phyloP scores from a whole-genome alignment of 2,888 invertebrate species.

The Ochropleura leucogaster region DNA sequence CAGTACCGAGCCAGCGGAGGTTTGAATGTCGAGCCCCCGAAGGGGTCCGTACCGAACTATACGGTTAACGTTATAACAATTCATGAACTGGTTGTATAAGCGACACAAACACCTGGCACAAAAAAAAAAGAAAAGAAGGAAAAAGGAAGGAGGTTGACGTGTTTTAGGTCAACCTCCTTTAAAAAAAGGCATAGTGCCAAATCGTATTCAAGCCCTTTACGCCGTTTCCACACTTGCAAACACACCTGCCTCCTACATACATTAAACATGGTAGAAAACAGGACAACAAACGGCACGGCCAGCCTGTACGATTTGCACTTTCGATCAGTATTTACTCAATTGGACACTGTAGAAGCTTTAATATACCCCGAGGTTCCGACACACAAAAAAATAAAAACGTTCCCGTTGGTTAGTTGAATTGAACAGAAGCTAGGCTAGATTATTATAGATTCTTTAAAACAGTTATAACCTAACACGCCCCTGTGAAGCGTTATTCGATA shows the following conservation, averaged over 20 bases:
- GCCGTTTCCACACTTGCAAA: slow-evolving; percentile 38
- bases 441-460: not conserved
- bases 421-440: not conserved
- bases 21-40: too few species aligned
- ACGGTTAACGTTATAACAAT: too few species aligned
- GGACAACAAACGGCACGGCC: slow-evolving; percentile 15
- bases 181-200: slow-evolving; percentile 42
- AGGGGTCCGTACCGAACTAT: too few species aligned
- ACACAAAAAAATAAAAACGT: too few species aligned
- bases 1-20: too few species aligned
- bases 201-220: slow-evolving; percentile 24
- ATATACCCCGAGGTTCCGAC: too few species aligned
- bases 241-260: slow-evolving; percentile 60
- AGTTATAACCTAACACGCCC: slow-evolving; percentile 11
- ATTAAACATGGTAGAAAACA: slow-evolving; percentile 55
- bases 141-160: too few species aligned
- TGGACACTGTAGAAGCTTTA: not conserved
- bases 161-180: too few species aligned
- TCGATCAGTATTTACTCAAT: slow-evolving; percentile 23
- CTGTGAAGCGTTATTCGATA: slow-evolving; percentile 1
- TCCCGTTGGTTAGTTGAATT: too few species aligned
- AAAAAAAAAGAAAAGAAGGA: too few species aligned
- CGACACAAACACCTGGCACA: too few species aligned
- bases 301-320: slow-evolving; percentile 19
- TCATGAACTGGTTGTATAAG: too few species aligned